A percentile compares a stretch with the other conserved stretches of the same genome.
Evolutionary conservation across 1,140 invertebrate species (phyloP).

Genomic region (Pomacea maculata): DNA sequence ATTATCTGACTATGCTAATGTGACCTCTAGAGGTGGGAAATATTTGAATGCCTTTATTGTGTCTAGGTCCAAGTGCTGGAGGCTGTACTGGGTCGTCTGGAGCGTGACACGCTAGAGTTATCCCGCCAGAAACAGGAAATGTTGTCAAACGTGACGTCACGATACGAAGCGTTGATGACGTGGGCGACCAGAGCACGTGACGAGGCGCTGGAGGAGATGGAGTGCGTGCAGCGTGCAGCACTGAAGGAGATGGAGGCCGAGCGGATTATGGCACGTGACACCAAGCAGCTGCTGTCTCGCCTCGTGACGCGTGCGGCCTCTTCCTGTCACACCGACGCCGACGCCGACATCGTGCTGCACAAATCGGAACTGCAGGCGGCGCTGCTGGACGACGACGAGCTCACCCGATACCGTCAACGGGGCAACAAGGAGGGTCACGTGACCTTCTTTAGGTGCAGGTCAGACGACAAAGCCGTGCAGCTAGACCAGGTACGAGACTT

Average conservation of each 20-base stretch:
- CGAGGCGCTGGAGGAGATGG: conserved; percentile 1
- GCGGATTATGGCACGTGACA: neutral
- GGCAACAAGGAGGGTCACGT: neutral
- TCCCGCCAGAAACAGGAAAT: conserved; percentile 6
- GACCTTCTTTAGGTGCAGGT: neutral
- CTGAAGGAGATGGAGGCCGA: neutral
- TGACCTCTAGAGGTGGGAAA: too few species aligned
- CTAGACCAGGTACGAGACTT: neutral
- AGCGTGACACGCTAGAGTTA: conserved; percentile 6
- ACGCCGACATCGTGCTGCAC: neutral
- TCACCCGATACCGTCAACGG: neutral
- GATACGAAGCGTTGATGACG: neutral
- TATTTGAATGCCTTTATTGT: too few species aligned
- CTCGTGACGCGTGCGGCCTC: neutral
- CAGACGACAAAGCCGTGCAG: neutral
- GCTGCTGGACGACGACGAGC: conserved; percentile 6
- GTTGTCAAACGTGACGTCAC: neutral
- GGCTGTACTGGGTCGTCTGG: conserved; percentile 2
- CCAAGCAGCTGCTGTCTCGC: neutral
- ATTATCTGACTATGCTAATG: too few species aligned
- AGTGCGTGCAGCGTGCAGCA: neutral
- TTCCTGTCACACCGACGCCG: neutral
- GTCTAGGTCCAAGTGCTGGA: neutral
- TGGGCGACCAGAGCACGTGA: conserved; percentile 7
- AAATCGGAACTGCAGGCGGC: conserved; percentile 12